Conservation (phyloP, 92 coral and sea anemone species). For the Phenganax stokvisi region DNA sequence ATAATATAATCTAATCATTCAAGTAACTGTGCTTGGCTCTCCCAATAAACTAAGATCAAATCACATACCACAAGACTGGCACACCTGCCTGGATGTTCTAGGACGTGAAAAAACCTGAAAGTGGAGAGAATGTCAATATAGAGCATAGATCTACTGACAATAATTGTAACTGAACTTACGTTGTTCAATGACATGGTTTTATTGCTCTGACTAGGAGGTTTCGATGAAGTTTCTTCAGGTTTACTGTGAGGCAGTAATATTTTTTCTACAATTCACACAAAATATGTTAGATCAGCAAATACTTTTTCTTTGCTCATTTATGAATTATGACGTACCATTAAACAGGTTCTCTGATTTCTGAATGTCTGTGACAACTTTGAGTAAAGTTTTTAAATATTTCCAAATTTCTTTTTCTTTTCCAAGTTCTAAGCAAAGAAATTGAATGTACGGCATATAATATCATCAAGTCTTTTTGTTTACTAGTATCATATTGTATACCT, state of each 20-base stretch:
- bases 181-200: slow-evolving; percentile 23
- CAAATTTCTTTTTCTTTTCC: slow-evolving; percentile 22
- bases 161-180: slow-evolving; percentile 8
- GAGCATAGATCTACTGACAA: not conserved
- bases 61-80: slow-evolving; percentile 28
- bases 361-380: slow-evolving; percentile 34
- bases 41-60: not conserved
- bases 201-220: not conserved
- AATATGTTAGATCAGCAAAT: not conserved
- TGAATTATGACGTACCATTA: slow-evolving; percentile 16
- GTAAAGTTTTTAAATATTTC: slow-evolving; percentile 34
- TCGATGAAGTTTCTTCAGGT: not conserved
- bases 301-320: not conserved
- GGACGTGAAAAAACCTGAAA: slow-evolving; percentile 20
- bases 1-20: too few relatives aligned
- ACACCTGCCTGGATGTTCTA: slow-evolving; percentile 7
- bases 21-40: not conserved
- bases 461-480: not conserved
- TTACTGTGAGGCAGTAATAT: not conserved
- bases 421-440: slow-evolving; percentile 8
- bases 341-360: slow-evolving; percentile 10
- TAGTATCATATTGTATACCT: not conserved
- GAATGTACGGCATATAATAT: not conserved
- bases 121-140: not conserved
- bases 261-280: not conserved